Evolutionary conservation across 2,797 vertebrate genomes (phyloP), one percentile per base, ranked within the genome.

Genomic region (Mycteria americana): DNA sequence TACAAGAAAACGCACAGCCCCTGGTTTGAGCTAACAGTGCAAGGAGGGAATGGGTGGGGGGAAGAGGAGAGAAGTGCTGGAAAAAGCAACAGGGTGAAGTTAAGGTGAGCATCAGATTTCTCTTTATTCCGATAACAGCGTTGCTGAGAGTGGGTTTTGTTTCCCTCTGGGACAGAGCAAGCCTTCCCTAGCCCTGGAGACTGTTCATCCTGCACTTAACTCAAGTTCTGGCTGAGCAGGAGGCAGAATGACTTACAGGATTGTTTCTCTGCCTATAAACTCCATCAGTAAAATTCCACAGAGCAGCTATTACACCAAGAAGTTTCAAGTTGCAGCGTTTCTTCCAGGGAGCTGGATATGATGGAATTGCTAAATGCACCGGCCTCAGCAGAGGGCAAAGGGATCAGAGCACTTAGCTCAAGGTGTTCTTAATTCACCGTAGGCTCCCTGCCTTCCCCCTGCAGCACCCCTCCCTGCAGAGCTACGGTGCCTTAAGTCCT

Each of bases 241-340:
- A 93, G 90, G 88, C 93, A 94, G 48, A 84, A 76, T 95, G 96
- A 92, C 96, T 93, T 95, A 94, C 54, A 84, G 85, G 63, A 82
- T 95, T 87, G 88, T 93, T 96, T 89, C 92, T 92, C 86, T 87
- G 95, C 90, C 81, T 92, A 83, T 88, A 82, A 93, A 74, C 84
- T 67, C 56, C 81, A 91, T 95, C 96, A 94, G 96, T 96, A 86
- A 84, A 96, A 95, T 96, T 95, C 92, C 85, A 85, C 72, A 85
- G 75, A 89, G 92, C 65, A n/a, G 92, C 94, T 85, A 64, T 95
- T 91, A 91, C 75, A 92, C 74, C 77, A 60, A 83, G 77, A 85
- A 95, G 90, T 89, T 88, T 97, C 93, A 85, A 80, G 78, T 89
- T 93, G 94, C 93, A 91, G 78, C 0, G 1, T 88, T 95, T 84